These are phyloP conservation scores for Coenobita brevimanus DNA, from an alignment of 1,140 invertebrate species.

Conservation along the genomic window DNA sequence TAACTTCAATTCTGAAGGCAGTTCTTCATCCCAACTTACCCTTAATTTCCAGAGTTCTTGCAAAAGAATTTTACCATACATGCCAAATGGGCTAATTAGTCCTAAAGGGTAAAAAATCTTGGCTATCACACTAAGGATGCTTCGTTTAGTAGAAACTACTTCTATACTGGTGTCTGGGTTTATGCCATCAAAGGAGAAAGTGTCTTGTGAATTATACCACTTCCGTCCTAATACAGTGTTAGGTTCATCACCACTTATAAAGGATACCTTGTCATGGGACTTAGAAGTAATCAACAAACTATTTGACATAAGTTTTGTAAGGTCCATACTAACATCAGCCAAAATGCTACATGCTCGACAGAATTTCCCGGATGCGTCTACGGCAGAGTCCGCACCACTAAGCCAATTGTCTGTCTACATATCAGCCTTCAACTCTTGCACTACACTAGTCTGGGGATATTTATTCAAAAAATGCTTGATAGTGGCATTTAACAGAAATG, in stretches of 20 bases:
- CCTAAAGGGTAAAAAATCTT: too few relatives aligned
- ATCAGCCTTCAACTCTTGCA: constrained; percentile 21
- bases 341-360: constrained; percentile 10
- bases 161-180: too few relatives aligned
- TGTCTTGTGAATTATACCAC: constrained; percentile 35
- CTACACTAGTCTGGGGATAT: constrained; percentile 20
- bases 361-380: neutral
- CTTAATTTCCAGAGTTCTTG: too few relatives aligned
- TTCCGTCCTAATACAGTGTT: constrained; percentile 41
- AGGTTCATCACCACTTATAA: constrained; percentile 11
- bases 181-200: too few relatives aligned
- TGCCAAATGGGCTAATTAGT: too few relatives aligned
- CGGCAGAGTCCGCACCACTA: constrained; percentile 6
- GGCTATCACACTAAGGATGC: too few relatives aligned
- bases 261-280: constrained; percentile 20
- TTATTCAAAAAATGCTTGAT: neutral
- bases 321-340: constrained; percentile 18
- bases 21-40: too few relatives aligned
- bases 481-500: constrained; percentile 34
- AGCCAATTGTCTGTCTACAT: constrained; percentile 28
- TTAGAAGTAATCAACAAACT: constrained; percentile 9
- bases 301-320: constrained; percentile 23
- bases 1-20: too few relatives aligned
- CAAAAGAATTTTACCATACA: too few relatives aligned
- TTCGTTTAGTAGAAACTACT: too few relatives aligned